Evolutionary conservation across 1,140 invertebrate genomes (phyloP).

Genomic region (Brachionus koreanus): DNA sequence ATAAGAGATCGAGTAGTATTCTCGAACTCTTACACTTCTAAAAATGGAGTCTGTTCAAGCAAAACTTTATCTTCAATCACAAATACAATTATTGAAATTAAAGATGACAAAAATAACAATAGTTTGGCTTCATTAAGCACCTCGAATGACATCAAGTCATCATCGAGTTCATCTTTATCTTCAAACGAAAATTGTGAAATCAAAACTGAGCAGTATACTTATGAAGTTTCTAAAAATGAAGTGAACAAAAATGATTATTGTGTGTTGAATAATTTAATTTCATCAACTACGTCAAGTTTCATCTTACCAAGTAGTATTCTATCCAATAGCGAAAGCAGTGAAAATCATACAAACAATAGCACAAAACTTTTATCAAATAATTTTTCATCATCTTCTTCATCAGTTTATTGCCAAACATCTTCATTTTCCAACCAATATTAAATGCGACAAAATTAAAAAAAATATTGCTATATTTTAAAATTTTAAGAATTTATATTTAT

Average conservation of each 20-base stretch:
- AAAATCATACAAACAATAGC: background rate
- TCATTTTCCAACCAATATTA: background rate
- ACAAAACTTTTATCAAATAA: background rate
- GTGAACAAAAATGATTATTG: slow-evolving; percentile 6
- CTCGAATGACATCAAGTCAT: slow-evolving; percentile 22
- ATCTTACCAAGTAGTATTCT: background rate
- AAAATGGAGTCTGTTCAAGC: background rate
- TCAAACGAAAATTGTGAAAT: slow-evolving; percentile 24
- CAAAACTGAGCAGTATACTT: background rate
- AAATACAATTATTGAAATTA: slow-evolving; percentile 15
- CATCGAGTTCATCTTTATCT: slow-evolving; percentile 8
- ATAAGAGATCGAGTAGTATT: background rate
- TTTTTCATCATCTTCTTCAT: background rate
- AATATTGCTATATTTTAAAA: background rate
- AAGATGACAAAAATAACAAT: slow-evolving; percentile 40
- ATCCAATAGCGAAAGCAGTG: background rate
- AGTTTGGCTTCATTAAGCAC: background rate
- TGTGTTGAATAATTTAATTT: background rate
- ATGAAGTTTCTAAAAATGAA: background rate
- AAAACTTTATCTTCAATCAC: background rate
- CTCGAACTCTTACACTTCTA: background rate
- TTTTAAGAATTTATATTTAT: background rate
- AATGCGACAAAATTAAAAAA: background rate
- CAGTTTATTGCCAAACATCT: background rate
- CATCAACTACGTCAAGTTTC: background rate